A percentile compares a stretch with the other conserved stretches of the same genome.
These are phyloP conservation scores for Chaunax sp. DNA, from an alignment of 2,797 vertebrate genomes.

Conservation along the genomic window DNA sequence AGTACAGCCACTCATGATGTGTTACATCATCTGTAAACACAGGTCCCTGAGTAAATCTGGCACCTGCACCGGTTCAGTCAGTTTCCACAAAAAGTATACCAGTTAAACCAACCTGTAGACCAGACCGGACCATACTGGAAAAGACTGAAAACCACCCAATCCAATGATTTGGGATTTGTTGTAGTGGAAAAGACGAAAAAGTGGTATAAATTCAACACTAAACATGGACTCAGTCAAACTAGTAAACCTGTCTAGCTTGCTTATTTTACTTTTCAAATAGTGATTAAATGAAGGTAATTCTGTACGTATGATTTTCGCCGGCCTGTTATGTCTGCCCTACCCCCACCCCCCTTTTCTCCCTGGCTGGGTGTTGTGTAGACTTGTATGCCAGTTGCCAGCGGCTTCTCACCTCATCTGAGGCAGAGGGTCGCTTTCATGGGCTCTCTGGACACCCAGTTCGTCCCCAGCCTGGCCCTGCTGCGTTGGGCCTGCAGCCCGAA, in stretches of 20 bases:
- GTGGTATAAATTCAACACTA: too few species aligned
- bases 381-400: conserved; percentile 85
- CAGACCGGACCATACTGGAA: too few species aligned
- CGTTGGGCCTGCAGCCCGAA: conserved; percentile 83
- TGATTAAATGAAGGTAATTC: conserved; percentile 73
- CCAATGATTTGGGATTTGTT: too few species aligned
- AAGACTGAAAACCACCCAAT: too few species aligned
- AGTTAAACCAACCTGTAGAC: too few species aligned
- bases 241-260: conserved; percentile 27
- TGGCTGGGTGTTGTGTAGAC: conserved; percentile 79
- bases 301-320: conserved; percentile 76
- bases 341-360: conserved; percentile 52
- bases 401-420: conserved; percentile 85
- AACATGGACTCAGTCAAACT: conserved; percentile 29
- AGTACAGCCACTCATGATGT: too few species aligned
- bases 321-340: conserved; percentile 75
- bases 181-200: too few species aligned
- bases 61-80: too few species aligned
- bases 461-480: conserved; percentile 81
- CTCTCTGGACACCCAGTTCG: conserved; percentile 83
- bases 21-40: too few species aligned
- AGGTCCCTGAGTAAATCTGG: too few species aligned
- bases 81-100: too few species aligned
- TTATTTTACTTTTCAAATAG: conserved; percentile 39
- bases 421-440: conserved; percentile 84